These are phyloP conservation scores for Rhopalosiphum padi DNA, from an alignment of 1,140 invertebrate species.

Conservation along the genomic window DNA sequence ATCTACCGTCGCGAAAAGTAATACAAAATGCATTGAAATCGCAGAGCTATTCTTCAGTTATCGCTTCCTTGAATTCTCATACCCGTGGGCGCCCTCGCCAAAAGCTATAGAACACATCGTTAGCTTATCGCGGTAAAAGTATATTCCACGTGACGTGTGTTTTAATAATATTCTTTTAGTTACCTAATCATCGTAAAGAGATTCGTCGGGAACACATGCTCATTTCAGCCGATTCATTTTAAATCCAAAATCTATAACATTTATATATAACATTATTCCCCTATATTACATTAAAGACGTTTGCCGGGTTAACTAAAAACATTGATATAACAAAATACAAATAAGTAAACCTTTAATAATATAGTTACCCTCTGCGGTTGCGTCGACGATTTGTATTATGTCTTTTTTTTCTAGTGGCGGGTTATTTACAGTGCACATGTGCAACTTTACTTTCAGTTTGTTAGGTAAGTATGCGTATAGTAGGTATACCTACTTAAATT, in stretches of 20 bases:
- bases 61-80: neutral
- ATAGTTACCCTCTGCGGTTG: neutral
- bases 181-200: neutral
- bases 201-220: neutral
- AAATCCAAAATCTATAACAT: neutral
- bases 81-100: neutral
- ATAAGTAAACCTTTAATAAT: neutral
- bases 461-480: too few relatives aligned
- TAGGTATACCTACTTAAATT: too few relatives aligned
- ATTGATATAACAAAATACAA: neutral
- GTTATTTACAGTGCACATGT: neutral
- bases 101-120: neutral
- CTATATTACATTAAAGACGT: neutral
- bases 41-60: neutral
- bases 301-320: neutral
- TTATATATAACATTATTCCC: neutral
- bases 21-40: neutral
- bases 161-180: neutral
- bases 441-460: too few relatives aligned
- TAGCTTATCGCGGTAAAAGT: neutral
- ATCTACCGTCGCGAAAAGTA: neutral
- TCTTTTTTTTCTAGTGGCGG: neutral
- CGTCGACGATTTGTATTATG: neutral
- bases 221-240: neutral
- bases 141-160: neutral